Evolutionary conservation across 2,113 vertebrate genomes (phyloP), one percentile per base, ranked within the genome.

Genomic region (Nothocercus julius): DNA sequence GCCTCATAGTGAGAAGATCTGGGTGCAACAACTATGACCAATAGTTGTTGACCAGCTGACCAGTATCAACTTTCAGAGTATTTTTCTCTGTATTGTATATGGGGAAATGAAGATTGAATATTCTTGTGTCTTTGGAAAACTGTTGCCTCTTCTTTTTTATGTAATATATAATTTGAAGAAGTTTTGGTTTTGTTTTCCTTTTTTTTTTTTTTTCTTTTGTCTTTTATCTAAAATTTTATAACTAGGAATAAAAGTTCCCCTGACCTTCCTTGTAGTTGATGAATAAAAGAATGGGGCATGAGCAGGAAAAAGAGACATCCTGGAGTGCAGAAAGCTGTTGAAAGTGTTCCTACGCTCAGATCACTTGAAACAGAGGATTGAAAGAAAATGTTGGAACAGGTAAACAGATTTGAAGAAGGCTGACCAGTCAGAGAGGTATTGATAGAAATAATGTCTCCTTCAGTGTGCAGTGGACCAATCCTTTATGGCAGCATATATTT

Each of bases 131-230:
- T 15, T 2, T 63, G 53, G 51, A 83, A 49, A 83, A 16, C 1
- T 7, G 1, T 72, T 76, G 7, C 25, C 40, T 58, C 21, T 38
- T 66, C 28, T 61, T 63, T 16, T 3, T 87, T 12, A 12, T 44
- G 6, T 13, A 73, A 24, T 42, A 47, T 42, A 3, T 42, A 38
- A 58, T 86, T 72, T 84, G 13, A 49, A 61, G 9, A 8, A 8
- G 20, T 1, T 0, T 53, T 49, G 0, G 10, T 1, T 0, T 59
- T 49, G 0, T 20, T 49, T 49, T 49, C 47, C 44, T 16, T 44
- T 42, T 8, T 42, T 19, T 6, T 54, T 62, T 61, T 8, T 24
- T 25, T 27, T 19, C 45, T 47, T 47, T 47, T 6, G 7, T 61
- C 10, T 51, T 53, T 25, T 27, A 54, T 56, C 28, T 58, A 64